These are phyloP conservation scores for Ailurus styani DNA, from an alignment of 2,113 vertebrate species.

Conservation along the genomic window DNA sequence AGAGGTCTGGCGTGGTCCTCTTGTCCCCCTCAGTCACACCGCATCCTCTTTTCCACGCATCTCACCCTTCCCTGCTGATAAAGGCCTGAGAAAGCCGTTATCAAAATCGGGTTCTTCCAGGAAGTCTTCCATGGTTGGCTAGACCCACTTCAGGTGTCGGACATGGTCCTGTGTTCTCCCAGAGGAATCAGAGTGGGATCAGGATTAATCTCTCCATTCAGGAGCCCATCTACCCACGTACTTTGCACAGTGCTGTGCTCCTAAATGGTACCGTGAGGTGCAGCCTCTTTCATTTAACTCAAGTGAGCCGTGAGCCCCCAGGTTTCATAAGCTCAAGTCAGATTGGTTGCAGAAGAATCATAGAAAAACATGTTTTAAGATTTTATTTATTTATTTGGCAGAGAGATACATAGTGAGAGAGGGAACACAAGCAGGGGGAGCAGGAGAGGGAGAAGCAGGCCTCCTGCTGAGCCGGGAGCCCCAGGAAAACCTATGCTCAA, in stretches of 20 bases:
- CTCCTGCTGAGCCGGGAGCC: too few relatives aligned
- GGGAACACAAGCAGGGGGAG: too few relatives aligned
- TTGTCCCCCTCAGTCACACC: neutral
- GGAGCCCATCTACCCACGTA: neutral
- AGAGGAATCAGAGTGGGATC: neutral
- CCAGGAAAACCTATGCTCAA: neutral
- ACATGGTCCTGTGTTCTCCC: neutral
- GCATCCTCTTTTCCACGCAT: neutral
- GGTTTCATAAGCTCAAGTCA: neutral
- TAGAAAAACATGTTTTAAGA: neutral
- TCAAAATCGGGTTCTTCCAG: neutral
- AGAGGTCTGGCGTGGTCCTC: rapidly evolving
- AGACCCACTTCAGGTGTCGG: too few relatives aligned
- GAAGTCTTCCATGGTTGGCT: neutral
- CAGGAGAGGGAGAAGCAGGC: too few relatives aligned
- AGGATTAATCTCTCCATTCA: neutral
- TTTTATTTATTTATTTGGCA: neutral
- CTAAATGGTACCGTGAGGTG: neutral
- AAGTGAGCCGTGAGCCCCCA: neutral
- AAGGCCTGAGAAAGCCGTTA: neutral
- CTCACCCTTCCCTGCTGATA: neutral
- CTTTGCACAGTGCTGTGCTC: neutral
- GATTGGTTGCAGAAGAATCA: neutral
- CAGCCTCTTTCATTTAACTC: neutral
- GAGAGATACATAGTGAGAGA: too few relatives aligned